phyloP scores from a whole-genome alignment of 1,140 invertebrate genomes.

The Psilanteris sp. region DNA sequence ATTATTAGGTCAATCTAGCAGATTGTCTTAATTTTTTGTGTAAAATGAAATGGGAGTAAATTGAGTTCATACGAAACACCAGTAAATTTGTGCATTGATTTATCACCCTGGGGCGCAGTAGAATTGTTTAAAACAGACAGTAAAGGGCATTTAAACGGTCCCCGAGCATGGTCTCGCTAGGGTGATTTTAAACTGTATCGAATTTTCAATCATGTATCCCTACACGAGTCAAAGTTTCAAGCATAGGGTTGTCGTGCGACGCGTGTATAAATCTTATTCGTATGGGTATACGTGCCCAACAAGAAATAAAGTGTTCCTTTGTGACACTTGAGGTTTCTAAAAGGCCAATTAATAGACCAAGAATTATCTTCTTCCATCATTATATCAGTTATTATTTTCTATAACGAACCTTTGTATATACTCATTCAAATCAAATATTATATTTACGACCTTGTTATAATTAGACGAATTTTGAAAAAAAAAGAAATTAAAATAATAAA shows the following conservation, averaged over 20 bases:
- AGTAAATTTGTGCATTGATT: conserved; percentile 59
- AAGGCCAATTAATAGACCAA: too few relatives aligned
- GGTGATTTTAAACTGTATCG: conserved; percentile 72
- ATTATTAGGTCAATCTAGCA: conserved; percentile 25
- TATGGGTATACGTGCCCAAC: conserved; percentile 41
- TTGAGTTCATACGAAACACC: conserved; percentile 36
- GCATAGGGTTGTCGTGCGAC: conserved; percentile 47
- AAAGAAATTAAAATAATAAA: too few relatives aligned
- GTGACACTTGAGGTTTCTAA: conserved; percentile 40
- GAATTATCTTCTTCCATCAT: too few relatives aligned
- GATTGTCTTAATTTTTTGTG: conserved; percentile 32
- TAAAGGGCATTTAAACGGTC: conserved; percentile 74
- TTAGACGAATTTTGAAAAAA: too few relatives aligned
- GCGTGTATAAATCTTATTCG: conserved; percentile 43
- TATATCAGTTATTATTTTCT: too few relatives aligned
- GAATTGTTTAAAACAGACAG: conserved; percentile 73
- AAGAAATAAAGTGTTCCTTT: conserved; percentile 47
- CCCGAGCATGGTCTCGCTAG: conserved; percentile 66
- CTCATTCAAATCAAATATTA: too few relatives aligned
- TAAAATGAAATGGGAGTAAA: conserved; percentile 18
- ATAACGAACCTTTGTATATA: too few relatives aligned
- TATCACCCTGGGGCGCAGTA: conserved; percentile 37
- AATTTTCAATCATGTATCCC: conserved; percentile 72
- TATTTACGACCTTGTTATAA: too few relatives aligned
- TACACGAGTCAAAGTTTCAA: conserved; percentile 46